Evolutionary conservation across 2,797 vertebrate genomes (phyloP).

Genomic region (Brachyrhaphis roseni): DNA sequence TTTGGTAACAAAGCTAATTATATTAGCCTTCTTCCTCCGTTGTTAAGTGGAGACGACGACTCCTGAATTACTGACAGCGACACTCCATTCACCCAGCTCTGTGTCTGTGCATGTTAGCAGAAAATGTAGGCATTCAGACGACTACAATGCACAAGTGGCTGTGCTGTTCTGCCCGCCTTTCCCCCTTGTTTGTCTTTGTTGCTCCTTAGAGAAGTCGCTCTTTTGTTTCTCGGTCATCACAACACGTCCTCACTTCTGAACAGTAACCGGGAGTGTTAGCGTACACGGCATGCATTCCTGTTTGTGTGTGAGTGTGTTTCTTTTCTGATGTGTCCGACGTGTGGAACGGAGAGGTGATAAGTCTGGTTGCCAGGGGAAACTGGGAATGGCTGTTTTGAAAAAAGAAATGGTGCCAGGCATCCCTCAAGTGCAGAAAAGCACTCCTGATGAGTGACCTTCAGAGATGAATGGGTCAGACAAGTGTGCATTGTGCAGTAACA

Average conservation of each 20-base stretch:
- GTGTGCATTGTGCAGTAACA: conserved; percentile 17
- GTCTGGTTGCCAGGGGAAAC: conserved; percentile 75
- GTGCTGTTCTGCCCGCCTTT: neutral
- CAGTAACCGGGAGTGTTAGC: conserved; percentile 18
- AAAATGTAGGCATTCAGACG: conserved; percentile 20
- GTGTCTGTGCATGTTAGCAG: conserved; percentile 9
- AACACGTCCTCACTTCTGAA: conserved; percentile 12
- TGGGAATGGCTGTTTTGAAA: conserved; percentile 48
- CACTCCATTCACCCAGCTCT: neutral
- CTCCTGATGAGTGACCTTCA: conserved; percentile 62
- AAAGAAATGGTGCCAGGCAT: conserved; percentile 64
- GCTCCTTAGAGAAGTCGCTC: conserved; percentile 7
- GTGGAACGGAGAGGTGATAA: conserved; percentile 41
- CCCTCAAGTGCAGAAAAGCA: conserved; percentile 65
- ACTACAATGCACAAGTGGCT: conserved; percentile 11
- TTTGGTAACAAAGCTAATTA: conserved; percentile 28
- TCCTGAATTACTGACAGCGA: conserved; percentile 26
- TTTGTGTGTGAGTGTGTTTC: no score
- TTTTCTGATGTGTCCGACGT: conserved; percentile 16
- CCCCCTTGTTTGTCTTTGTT: neutral
- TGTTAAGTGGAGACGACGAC: conserved; percentile 38
- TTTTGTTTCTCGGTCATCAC: conserved; percentile 7
- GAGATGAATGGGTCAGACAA: conserved; percentile 16
- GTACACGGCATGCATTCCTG: neutral
- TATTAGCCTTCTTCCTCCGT: conserved; percentile 32